phyloP scores from a whole-genome alignment of 2,797 vertebrate genomes.

The Threskiornis aethiopicus region DNA sequence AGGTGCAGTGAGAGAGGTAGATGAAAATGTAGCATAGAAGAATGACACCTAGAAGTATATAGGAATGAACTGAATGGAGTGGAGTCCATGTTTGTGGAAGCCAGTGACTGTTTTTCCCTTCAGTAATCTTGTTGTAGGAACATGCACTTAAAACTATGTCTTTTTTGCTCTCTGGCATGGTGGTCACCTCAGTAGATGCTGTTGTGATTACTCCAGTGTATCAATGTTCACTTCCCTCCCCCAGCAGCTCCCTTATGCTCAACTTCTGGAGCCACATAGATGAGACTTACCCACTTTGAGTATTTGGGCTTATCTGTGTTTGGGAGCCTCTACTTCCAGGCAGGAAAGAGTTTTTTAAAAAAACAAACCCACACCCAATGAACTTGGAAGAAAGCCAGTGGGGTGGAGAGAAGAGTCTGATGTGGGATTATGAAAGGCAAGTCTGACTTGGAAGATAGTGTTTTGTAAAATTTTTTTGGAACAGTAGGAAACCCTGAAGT shows the following conservation, averaged over 20 bases:
- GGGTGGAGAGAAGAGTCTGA: background rate
- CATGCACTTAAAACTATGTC: background rate
- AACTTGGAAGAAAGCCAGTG: background rate
- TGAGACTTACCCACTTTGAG: background rate
- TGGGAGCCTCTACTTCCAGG: background rate
- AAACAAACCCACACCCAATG: background rate
- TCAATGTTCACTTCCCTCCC: background rate
- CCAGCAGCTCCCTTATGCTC: background rate
- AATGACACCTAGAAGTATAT: background rate
- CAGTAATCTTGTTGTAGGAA: background rate
- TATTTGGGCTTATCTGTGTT: background rate
- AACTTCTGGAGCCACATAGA: background rate
- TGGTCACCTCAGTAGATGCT: background rate
- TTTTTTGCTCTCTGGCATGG: background rate
- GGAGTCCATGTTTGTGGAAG: background rate
- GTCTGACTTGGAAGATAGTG: background rate
- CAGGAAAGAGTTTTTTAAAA: background rate
- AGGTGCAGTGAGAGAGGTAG: background rate
- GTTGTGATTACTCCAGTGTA: background rate
- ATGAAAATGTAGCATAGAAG: background rate
- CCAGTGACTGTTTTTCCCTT: background rate
- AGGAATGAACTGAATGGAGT: background rate
- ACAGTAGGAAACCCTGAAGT: background rate
- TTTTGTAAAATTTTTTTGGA: background rate
- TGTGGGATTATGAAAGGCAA: background rate